Evolutionary conservation across 2,113 vertebrate species (phyloP).

Genomic region (Emydocephalus ijimae): DNA sequence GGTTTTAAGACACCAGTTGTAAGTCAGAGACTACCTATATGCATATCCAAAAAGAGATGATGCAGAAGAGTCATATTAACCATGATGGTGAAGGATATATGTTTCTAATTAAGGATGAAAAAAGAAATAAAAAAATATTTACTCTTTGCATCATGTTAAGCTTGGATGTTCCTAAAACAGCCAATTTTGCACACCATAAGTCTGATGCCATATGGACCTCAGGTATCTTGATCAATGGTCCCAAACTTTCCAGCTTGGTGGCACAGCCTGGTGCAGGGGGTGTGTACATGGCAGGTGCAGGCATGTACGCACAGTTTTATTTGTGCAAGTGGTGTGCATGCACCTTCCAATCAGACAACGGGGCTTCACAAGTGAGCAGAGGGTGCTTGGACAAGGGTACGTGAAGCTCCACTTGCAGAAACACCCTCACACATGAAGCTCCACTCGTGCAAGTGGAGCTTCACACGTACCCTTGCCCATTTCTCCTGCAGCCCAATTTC

Average conservation of each 20-base stretch:
- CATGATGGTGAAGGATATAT: no score
- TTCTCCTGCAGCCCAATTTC: not conserved
- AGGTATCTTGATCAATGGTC: no score
- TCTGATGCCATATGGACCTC: not conserved
- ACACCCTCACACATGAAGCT: accelerated
- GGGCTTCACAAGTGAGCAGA: not conserved
- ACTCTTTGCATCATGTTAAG: not conserved
- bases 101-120: no score
- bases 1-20: no score
- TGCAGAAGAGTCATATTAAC: no score
- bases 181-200: not conserved
- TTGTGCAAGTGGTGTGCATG: not conserved
- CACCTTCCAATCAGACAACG: no score
- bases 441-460: not conserved
- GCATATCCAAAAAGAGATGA: no score
- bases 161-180: not conserved
- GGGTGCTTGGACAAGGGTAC: not conserved
- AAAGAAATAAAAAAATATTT: not conserved
- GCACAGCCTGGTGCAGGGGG: no score
- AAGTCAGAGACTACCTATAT: no score
- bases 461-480: not conserved
- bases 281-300: not conserved
- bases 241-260: no score
- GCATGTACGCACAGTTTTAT: not conserved
- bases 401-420: not conserved